Percentiles rank a stretch among this genome's conserved stretches.
Conservation (phyloP, 2,113 vertebrate genomes). For the Pluvialis apricaria region DNA sequence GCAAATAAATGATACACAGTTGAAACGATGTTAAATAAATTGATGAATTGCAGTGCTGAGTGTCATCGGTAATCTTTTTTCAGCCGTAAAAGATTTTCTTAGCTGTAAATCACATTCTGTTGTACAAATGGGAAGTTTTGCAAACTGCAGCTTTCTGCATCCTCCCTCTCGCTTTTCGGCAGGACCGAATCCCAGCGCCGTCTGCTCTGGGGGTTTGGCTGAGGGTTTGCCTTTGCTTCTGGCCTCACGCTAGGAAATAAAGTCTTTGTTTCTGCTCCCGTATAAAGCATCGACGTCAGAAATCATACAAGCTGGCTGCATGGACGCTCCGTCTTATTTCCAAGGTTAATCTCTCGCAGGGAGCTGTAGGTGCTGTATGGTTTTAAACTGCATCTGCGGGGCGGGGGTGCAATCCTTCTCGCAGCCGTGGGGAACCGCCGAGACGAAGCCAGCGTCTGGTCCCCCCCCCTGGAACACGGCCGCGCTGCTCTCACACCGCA, state of each 20-base stretch:
- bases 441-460: neutral
- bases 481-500: neutral
- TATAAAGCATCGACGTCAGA: neutral
- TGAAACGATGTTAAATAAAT: neutral
- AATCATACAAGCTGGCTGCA: rapidly evolving
- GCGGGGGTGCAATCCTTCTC: neutral
- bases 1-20: neutral
- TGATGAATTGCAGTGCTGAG: neutral
- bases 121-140: neutral
- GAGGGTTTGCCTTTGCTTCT: neutral
- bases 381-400: neutral
- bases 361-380: neutral
- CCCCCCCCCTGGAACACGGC: neutral
- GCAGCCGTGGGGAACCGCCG: neutral
- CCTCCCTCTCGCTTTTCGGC: neutral
- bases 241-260: neutral
- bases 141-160: neutral
- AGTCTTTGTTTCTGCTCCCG: neutral
- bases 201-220: neutral
- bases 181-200: neutral
- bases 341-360: rapidly evolving
- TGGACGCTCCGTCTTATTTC: rapidly evolving
- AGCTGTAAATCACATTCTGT: neutral
- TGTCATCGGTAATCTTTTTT: neutral
- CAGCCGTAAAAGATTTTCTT: neutral